Conservation (phyloP, 2,113 vertebrate species). For the Lophotis ruficrista region DNA sequence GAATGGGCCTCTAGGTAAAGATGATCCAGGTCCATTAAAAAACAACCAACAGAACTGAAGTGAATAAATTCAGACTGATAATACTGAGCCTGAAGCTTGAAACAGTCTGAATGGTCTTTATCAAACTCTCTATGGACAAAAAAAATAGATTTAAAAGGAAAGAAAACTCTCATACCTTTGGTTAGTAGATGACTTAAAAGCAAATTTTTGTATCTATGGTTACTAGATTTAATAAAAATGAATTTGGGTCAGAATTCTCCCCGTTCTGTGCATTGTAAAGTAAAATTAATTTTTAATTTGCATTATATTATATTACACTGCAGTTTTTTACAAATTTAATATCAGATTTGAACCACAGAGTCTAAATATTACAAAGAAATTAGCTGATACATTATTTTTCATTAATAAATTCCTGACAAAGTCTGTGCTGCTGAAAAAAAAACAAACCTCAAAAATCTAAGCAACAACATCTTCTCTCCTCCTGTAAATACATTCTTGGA, state of each 20-base stretch:
- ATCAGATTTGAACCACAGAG: constrained; percentile 38
- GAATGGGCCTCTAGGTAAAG: not conserved
- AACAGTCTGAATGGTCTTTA: not conserved
- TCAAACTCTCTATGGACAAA: not conserved
- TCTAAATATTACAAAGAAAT: constrained; percentile 46
- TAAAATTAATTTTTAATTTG: constrained; percentile 67
- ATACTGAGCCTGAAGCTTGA: not conserved
- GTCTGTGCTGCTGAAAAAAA: not conserved
- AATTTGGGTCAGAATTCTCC: constrained; percentile 63
- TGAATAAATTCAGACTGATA: not conserved
- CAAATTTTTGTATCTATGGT: constrained; percentile 21
- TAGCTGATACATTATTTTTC: not conserved
- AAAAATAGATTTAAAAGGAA: not conserved
- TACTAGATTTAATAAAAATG: constrained; percentile 42
- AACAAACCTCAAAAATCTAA: not conserved
- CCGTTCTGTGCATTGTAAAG: constrained; percentile 39
- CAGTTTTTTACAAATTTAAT: constrained; percentile 56
- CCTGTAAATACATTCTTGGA: not conserved
- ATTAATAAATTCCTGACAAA: not conserved
- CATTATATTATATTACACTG: constrained; percentile 57
- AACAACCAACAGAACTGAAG: not conserved
- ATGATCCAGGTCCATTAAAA: not conserved
- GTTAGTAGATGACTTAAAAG: not conserved
- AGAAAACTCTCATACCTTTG: constrained; percentile 10
- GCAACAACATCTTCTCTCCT: not conserved